Base-by-base conservation (phyloP, 23 tunicate species). In the Trididemnum nubilum region DNA sequence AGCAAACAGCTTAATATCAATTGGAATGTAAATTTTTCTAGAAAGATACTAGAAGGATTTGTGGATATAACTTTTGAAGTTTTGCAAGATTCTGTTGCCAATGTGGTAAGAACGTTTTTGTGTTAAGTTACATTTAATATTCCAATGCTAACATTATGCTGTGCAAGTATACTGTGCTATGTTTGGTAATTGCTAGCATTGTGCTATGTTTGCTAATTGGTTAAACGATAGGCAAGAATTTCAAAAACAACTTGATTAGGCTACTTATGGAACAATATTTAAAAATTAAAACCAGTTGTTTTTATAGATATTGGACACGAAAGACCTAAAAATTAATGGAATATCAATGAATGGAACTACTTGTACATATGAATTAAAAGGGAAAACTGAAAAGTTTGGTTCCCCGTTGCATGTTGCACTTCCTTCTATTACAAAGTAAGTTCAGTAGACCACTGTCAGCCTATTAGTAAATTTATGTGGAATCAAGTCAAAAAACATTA, bases 11-110 rank as follows among this genome's bases (percentile, higher is more conserved):
- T 95, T 33, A 29, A 78, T 54, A 85, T 95, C 33, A 84, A 95
- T 30, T 95, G 99, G 99, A 83, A 72, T 21, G 83, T 95, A 2
- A 83, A 95, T 79, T 95, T 90, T 72, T 61, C 51, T 22, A 74
- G 40, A 22, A 89, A 79, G 35, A 52, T 44, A 1, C 65, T 95
- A 18, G 7, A 33, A 23, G 99, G 99, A 15, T 35, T n/a, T 35
- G 96, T 83, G 54, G 83, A 77, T 18, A 34, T 90, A 22, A 36
- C 29, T 0, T 36, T 86, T 33, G 58, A 90, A 59, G 83, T 79
- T 15, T 32, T 73, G 39, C 64, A 88, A 29, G 89, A 95, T 15
- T 58, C 75, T 44, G 67, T 77, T 0, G 27, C 72, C 30, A 31
- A 2, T 25, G 60, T 94, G 79, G 95, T 92, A 70, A 86, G 97